Percentiles rank a stretch among this genome's conserved stretches.
Conservation (phyloP, 92 coral and sea anemone species). For the Zoanthus sociatus region DNA sequence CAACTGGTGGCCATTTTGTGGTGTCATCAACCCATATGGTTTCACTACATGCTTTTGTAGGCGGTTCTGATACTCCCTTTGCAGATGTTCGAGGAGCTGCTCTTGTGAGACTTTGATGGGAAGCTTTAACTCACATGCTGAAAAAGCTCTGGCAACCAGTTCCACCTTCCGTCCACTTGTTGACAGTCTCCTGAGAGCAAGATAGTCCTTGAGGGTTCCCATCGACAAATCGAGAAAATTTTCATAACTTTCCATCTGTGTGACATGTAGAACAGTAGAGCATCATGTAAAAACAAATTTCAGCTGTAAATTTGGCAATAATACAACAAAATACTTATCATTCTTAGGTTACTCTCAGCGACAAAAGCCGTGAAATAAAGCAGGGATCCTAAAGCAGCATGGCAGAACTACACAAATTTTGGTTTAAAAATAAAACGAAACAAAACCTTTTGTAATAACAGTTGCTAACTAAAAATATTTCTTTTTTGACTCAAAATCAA, state of each 20-base stretch:
- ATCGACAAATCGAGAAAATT: constrained; percentile 38
- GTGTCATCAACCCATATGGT: background rate
- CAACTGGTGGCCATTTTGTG: background rate
- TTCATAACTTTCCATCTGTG: constrained; percentile 45
- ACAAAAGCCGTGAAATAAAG: too few species aligned
- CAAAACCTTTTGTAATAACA: too few species aligned
- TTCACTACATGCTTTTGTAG: background rate
- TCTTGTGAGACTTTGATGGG: constrained; percentile 53
- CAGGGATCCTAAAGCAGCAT: too few species aligned
- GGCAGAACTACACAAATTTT: too few species aligned
- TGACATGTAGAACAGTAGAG: constrained; percentile 13
- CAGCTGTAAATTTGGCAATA: too few species aligned
- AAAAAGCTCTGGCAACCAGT: constrained; percentile 43
- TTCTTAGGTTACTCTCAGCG: too few species aligned
- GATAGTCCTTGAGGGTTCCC: constrained; percentile 53
- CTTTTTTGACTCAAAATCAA: too few species aligned
- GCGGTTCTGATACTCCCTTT: constrained; percentile 32
- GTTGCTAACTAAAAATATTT: too few species aligned
- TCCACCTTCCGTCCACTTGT: constrained; percentile 45
- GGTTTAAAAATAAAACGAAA: too few species aligned
- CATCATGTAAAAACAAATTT: too few species aligned
- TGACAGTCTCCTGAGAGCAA: constrained; percentile 46
- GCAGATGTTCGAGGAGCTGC: constrained; percentile 11
- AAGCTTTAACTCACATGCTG: constrained; percentile 47
- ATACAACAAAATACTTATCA: too few species aligned